Conservation (phyloP, 1,140 invertebrate genomes). For the Cylas formicarius region DNA sequence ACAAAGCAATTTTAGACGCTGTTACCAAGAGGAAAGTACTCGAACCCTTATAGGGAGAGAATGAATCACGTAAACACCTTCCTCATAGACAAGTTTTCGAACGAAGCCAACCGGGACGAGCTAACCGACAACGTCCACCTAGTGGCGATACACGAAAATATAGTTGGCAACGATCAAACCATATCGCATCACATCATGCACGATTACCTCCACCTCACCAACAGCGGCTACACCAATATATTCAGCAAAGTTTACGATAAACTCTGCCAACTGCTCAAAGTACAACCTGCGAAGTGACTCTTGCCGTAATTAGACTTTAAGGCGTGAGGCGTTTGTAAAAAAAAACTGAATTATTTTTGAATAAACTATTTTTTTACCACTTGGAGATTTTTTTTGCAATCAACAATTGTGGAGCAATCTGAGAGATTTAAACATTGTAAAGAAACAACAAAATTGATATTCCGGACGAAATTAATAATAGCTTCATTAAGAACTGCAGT, state of each 20-base stretch:
- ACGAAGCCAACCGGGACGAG: slow-evolving; percentile 33
- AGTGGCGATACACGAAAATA: slow-evolving; percentile 50
- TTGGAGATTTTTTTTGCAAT: no score
- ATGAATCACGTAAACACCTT: slow-evolving; percentile 53
- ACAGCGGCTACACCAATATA: slow-evolving; percentile 57
- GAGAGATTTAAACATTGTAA: no score
- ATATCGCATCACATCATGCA: slow-evolving; percentile 63
- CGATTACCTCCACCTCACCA: slow-evolving; percentile 65
- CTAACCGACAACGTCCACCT: slow-evolving; percentile 39
- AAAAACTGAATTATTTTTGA: no score
- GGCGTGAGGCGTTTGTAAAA: not conserved
- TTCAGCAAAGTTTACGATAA: slow-evolving; percentile 55
- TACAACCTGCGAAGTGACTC: slow-evolving; percentile 31
- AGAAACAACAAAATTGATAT: no score
- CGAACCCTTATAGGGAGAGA: slow-evolving; percentile 57
- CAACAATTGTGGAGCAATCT: no score
- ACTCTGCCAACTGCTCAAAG: slow-evolving; percentile 39
- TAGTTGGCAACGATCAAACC: slow-evolving; percentile 52
- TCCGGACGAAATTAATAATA: no score
- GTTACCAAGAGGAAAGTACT: slow-evolving; percentile 57
- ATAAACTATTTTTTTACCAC: no score
- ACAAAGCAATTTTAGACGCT: slow-evolving; percentile 48
- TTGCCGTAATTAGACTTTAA: not conserved
- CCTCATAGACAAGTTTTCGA: slow-evolving; percentile 44
- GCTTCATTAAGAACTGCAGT: no score